These are phyloP conservation scores for Indicator maculatus DNA, from an alignment of 2,113 vertebrate species.

Conservation along the genomic window DNA sequence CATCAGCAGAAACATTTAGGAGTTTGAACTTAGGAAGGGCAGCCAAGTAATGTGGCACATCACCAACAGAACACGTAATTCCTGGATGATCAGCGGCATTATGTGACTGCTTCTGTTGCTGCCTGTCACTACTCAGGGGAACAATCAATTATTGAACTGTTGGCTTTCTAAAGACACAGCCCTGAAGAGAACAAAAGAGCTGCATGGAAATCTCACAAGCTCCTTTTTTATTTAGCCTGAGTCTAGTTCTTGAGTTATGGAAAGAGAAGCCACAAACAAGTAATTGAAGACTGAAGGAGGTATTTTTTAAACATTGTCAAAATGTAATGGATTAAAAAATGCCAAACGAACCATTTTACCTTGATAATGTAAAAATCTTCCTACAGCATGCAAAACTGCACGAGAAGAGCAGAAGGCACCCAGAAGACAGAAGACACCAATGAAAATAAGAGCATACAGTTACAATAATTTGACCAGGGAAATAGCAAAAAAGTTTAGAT, in stretches of 20 bases:
- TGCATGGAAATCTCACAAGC: neutral
- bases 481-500: neutral
- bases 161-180: neutral
- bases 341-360: neutral
- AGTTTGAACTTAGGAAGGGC: neutral
- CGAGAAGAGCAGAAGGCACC: neutral
- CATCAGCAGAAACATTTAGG: neutral
- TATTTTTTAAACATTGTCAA: neutral
- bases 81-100: constrained; percentile 7
- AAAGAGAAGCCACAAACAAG: neutral
- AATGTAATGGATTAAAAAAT: neutral
- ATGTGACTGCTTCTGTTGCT: constrained; percentile 13
- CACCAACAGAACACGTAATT: constrained; percentile 5
- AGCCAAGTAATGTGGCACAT: constrained; percentile 27
- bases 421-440: neutral
- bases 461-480: neutral
- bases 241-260: neutral
- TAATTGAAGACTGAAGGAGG: neutral
- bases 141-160: constrained; percentile 6
- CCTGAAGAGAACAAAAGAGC: neutral
- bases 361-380: neutral
- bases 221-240: neutral
- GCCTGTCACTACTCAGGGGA: constrained; percentile 5
- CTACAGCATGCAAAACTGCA: neutral
- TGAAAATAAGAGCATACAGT: neutral